Base-by-base conservation (phyloP, 1,140 invertebrate species). In the Mylabris phalerata region DNA sequence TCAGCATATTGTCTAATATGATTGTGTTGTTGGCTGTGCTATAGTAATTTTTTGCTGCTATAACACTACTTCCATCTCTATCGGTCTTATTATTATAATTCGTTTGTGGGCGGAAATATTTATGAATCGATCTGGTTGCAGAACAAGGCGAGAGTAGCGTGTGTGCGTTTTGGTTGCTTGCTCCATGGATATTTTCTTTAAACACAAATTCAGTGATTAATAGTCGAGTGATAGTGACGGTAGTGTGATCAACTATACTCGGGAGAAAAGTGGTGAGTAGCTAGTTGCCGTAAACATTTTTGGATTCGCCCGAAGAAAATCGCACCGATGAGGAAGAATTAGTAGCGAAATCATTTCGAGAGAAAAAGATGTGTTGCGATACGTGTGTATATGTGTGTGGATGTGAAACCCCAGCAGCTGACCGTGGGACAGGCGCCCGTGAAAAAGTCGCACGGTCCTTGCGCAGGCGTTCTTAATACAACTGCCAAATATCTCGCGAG, bases 391-490 rank as follows among this genome's bases (percentile, higher is more conserved):
- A 7, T 32, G 32, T 32, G 32, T 32, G 32, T 32, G 32, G 32
- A 32, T 32, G 32, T 32, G 32, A 32, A 38, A 58, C 52, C 51
- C 61, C 59, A 61, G 60, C 64, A 64, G 58, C 61, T 67, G 67
- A 71, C 69, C 69, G 69, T 71, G 69, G 69, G 69, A 71, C 69
- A 68, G 67, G 67, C 63, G 66, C 61, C 63, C 61, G 63, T 68
- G 65, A 71, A 71, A 71, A 71, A 71, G 68, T 71, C 69, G 69
- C 69, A 71, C 69, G 69, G 65, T 71, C 61, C 52, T 42, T 59
- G 63, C 67, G 66, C 69, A 68, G 52, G 58, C 69, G 69, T 55
- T 49, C 43, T 48, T 32, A 4, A 32, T 5, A 4, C 32, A 32
- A 60, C 58, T 46, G 57, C 64, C 59, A 63, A 67, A 65, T 67